Evolutionary conservation across 30 jellyfish, hydroid and myxozoan species (phyloP).

Genomic region (Turritopsis dohrnii): DNA sequence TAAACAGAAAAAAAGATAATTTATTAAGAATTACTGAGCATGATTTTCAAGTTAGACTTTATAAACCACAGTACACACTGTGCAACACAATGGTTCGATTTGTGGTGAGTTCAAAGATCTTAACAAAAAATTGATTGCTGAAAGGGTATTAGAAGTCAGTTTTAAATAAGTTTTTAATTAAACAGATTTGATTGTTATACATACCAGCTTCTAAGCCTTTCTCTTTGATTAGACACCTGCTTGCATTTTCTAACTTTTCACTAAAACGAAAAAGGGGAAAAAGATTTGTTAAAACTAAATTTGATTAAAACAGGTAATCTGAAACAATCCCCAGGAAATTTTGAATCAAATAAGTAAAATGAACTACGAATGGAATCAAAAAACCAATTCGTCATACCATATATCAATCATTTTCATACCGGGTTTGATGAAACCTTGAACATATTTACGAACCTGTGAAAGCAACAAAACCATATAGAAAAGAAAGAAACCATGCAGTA

Average conservation of each 20-base stretch:
- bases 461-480: neutral
- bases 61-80: neutral
- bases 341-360: neutral
- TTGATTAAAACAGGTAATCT: no score
- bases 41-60: neutral
- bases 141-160: no score
- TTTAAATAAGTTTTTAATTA: neutral
- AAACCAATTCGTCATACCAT: conserved; percentile 74
- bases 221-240: conserved; percentile 85
- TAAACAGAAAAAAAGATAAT: neutral
- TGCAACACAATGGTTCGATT: no score
- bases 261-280: conserved; percentile 24
- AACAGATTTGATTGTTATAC: neutral
- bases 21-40: neutral
- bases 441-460: conserved; percentile 90
- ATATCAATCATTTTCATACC: conserved; percentile 97
- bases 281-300: conserved; percentile 11
- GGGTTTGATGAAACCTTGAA: conserved; percentile 83
- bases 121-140: no score
- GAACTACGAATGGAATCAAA: neutral
- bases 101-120: no score
- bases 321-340: neutral
- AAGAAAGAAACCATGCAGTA: no score
- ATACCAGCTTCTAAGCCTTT: conserved; percentile 95
- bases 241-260: conserved; percentile 86